These are phyloP conservation scores for Hirudo medicinalis DNA, from an alignment of 1,140 invertebrate species.

Conservation along the genomic window DNA sequence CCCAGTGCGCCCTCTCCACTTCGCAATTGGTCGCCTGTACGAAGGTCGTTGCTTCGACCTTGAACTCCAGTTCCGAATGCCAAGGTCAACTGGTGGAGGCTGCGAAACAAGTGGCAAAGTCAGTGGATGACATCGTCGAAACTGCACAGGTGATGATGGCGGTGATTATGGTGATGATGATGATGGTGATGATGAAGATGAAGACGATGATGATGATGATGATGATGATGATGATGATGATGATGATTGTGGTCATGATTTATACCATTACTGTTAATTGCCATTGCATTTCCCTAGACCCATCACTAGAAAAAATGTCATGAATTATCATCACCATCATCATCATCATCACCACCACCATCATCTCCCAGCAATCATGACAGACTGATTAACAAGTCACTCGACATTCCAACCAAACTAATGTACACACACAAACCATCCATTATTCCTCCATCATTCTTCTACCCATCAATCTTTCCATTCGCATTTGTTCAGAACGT, in stretches of 20 bases:
- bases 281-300: too few species aligned
- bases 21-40: constrained; percentile 75
- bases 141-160: constrained; percentile 54
- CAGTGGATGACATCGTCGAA: constrained; percentile 76
- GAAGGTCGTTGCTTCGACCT: constrained; percentile 51
- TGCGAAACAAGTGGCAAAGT: constrained; percentile 75
- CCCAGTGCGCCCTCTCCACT: constrained; percentile 87
- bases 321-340: too few species aligned
- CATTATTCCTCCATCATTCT: too few species aligned
- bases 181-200: constrained; percentile 16
- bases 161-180: constrained; percentile 3
- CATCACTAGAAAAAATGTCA: too few species aligned
- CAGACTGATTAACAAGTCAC: too few species aligned
- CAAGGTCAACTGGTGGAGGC: constrained; percentile 84
- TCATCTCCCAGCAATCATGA: too few species aligned
- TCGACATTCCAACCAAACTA: too few species aligned
- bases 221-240: not conserved
- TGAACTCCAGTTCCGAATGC: constrained; percentile 70
- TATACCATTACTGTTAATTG: too few species aligned
- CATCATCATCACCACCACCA: too few species aligned
- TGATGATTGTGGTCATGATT: not conserved
- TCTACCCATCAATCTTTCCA: too few species aligned
- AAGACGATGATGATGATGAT: constrained; percentile 8
- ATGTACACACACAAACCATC: too few species aligned
- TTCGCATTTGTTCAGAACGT: constrained; percentile 38